Percentiles rank a stretch among this genome's conserved stretches.
These are phyloP conservation scores for Ophioderma brevispina DNA, from an alignment of 35 echinoderm and acorn worm species.

Conservation along the genomic window DNA sequence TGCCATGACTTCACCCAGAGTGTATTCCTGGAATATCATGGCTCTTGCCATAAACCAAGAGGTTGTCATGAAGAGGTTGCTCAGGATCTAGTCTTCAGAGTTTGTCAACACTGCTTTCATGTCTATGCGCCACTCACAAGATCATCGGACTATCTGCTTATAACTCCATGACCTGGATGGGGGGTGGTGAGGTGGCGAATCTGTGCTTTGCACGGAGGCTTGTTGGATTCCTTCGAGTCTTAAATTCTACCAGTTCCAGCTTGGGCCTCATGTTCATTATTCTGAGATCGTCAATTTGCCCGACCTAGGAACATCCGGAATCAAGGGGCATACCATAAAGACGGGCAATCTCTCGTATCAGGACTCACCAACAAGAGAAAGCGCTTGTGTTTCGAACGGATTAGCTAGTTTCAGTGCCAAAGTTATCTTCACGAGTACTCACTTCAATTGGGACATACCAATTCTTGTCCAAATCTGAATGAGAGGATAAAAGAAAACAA, in stretches of 20 bases:
- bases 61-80: background rate
- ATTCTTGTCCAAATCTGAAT: background rate
- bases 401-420: background rate
- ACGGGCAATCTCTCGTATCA: background rate
- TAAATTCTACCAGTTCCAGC: background rate
- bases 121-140: background rate
- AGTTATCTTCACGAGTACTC: background rate
- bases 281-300: background rate
- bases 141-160: slow-evolving; percentile 2
- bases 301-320: background rate
- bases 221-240: no score
- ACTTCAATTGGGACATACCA: background rate
- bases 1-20: background rate
- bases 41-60: background rate
- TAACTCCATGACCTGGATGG: background rate
- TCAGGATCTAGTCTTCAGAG: background rate
- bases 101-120: background rate
- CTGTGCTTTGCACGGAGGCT: background rate
- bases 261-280: no score
- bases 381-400: background rate
- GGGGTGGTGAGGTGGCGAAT: background rate
- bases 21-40: background rate
- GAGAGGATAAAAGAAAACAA: no score
- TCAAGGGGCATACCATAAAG: background rate
- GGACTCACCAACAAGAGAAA: background rate